Evolutionary conservation across 2,888 invertebrate species (phyloP).

Genomic region (Acronicta leporina): DNA sequence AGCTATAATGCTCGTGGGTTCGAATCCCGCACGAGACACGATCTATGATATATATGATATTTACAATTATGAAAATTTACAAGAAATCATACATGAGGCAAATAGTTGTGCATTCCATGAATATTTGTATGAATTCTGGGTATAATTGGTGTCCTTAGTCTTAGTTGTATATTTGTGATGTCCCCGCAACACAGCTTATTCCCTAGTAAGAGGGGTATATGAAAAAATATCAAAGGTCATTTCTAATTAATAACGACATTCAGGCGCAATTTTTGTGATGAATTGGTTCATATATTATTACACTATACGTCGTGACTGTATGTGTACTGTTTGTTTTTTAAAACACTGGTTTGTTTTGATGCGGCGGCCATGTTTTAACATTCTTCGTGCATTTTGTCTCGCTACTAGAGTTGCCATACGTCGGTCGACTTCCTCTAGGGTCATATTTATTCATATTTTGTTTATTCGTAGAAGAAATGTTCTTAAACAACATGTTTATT

Average conservation of each 20-base stretch:
- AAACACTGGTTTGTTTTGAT: conserved; percentile 59
- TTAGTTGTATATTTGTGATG: no score
- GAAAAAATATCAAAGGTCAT: background rate
- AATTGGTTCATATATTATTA: conserved; percentile 19
- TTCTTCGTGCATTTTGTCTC: conserved; percentile 47
- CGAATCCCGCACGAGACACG: no score
- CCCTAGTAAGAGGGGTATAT: no score
- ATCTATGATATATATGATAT: no score
- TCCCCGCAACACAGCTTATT: no score
- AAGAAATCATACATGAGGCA: no score
- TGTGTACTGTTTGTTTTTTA: conserved; percentile 49
- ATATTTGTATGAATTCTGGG: no score
- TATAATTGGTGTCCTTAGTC: no score
- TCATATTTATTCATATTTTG: conserved; percentile 6
- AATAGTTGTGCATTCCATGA: no score
- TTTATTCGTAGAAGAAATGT: background rate
- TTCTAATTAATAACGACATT: no score
- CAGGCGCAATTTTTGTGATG: background rate
- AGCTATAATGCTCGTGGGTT: background rate
- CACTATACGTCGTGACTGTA: background rate
- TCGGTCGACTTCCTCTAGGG: conserved; percentile 8
- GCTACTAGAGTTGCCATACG: conserved; percentile 27
- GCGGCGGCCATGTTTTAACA: conserved; percentile 53
- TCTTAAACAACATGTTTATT: background rate
- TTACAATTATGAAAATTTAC: no score